These are phyloP conservation scores for Cinara cedri DNA, from an alignment of 2,888 invertebrate species.

Conservation along the genomic window DNA sequence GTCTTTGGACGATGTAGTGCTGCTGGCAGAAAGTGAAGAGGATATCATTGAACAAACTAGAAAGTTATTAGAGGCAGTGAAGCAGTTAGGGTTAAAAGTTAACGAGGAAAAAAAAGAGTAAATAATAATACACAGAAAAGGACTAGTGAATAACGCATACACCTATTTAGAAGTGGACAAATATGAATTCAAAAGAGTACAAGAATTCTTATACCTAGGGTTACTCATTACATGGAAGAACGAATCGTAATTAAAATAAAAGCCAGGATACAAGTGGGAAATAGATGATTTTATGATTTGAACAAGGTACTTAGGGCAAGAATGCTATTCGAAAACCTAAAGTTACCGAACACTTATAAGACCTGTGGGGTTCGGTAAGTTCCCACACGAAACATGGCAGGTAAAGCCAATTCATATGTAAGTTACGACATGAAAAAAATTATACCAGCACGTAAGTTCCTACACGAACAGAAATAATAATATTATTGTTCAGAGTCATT, in stretches of 20 bases:
- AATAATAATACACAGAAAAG: background rate
- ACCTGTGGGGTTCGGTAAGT: no score
- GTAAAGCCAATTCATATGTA: no score
- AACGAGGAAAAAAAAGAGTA: background rate
- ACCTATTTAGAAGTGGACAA: background rate
- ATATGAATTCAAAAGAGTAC: conserved; percentile 8
- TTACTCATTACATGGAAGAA: background rate
- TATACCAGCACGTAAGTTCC: no score
- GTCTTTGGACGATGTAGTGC: conserved; percentile 14
- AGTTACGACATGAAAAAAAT: no score
- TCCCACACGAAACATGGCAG: no score
- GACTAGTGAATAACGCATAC: background rate
- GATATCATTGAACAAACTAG: background rate
- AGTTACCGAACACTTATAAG: no score
- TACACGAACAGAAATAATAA: no score
- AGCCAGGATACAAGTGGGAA: background rate
- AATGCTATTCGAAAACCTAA: no score
- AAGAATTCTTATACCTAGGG: background rate
- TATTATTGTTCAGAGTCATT: no score
- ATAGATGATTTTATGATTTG: background rate
- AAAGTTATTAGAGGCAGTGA: background rate
- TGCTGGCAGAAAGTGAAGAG: conserved; percentile 4
- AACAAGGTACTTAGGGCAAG: background rate
- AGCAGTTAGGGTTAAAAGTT: background rate
- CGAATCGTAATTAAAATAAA: background rate